phyloP scores from a whole-genome alignment of 2,113 vertebrate genomes.

The Tupaia chinensis region DNA sequence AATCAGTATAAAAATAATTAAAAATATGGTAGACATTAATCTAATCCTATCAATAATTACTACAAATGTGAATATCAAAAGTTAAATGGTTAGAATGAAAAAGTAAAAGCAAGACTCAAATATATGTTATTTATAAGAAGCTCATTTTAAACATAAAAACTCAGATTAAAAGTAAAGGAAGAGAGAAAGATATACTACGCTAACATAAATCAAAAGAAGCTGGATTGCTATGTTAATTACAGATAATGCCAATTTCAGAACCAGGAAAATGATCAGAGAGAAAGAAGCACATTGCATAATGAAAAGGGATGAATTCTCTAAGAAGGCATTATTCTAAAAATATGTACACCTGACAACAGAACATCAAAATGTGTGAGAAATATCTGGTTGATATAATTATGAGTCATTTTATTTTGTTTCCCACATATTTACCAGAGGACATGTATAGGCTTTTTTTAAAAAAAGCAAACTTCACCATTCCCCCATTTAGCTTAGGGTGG shows the following conservation, averaged over 20 bases:
- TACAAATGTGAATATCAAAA: neutral
- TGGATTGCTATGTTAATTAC: neutral
- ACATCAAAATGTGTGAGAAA: accelerated
- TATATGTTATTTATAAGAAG: neutral
- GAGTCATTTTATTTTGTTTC: neutral
- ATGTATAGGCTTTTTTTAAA: neutral
- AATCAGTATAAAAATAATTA: neutral
- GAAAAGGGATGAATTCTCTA: neutral
- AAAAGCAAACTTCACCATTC: neutral
- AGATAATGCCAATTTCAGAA: neutral
- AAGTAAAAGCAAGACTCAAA: neutral
- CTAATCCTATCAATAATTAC: neutral
- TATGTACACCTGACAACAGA: accelerated
- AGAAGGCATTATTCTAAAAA: neutral
- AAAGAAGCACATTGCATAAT: accelerated
- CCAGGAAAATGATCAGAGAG: neutral
- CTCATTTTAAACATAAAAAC: neutral
- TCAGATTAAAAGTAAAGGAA: neutral
- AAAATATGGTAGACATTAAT: neutral
- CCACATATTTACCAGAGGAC: neutral
- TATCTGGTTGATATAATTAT: neutral
- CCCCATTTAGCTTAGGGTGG: too few species aligned
- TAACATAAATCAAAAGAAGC: neutral
- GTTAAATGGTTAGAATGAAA: neutral
- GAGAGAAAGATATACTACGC: neutral